A percentile compares a stretch with the other conserved stretches of the same genome.
These are phyloP conservation scores for Aphelenchoides bicaudatus DNA, from an alignment of 2,888 invertebrate genomes.

Conservation along the genomic window DNA sequence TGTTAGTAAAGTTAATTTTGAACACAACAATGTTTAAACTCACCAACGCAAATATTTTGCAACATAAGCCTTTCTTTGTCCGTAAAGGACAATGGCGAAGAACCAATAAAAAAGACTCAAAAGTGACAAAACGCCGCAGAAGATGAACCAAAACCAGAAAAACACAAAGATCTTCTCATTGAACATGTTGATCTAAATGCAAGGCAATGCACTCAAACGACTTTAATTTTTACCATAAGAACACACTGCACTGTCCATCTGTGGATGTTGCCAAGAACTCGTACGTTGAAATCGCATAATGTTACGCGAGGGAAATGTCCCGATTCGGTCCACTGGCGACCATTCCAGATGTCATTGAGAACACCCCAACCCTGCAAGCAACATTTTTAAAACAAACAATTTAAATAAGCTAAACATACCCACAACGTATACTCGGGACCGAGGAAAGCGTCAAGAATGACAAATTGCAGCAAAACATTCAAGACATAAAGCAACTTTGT, in stretches of 20 bases:
- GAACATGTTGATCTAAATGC: slow-evolving; percentile 34
- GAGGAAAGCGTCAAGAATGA: slow-evolving; percentile 61
- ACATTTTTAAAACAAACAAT: too few relatives aligned
- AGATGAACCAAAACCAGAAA: slow-evolving; percentile 55
- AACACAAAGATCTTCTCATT: slow-evolving; percentile 43
- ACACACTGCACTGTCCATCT: slow-evolving; percentile 60
- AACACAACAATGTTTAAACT: not conserved
- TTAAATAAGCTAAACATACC: too few relatives aligned
- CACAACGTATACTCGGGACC: slow-evolving; percentile 60
- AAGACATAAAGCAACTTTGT: slow-evolving; percentile 59
- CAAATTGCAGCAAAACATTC: slow-evolving; percentile 60
- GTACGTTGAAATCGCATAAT: slow-evolving; percentile 45
- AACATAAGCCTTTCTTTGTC: slow-evolving; percentile 38
- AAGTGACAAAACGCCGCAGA: slow-evolving; percentile 50
- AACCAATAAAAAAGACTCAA: slow-evolving; percentile 47
- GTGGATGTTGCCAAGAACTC: slow-evolving; percentile 53
- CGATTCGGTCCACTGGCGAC: slow-evolving; percentile 59
- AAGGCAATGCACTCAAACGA: not conserved
- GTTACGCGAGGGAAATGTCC: slow-evolving; percentile 49
- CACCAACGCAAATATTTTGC: slow-evolving; percentile 43
- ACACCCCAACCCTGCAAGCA: slow-evolving; percentile 61
- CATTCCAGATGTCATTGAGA: slow-evolving; percentile 55
- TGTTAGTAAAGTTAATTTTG: not conserved
- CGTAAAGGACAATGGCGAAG: slow-evolving; percentile 29
- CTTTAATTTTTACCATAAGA: slow-evolving; percentile 39